Base-by-base conservation (phyloP, 2,113 vertebrate species). In the Notarius quadriscutis region DNA sequence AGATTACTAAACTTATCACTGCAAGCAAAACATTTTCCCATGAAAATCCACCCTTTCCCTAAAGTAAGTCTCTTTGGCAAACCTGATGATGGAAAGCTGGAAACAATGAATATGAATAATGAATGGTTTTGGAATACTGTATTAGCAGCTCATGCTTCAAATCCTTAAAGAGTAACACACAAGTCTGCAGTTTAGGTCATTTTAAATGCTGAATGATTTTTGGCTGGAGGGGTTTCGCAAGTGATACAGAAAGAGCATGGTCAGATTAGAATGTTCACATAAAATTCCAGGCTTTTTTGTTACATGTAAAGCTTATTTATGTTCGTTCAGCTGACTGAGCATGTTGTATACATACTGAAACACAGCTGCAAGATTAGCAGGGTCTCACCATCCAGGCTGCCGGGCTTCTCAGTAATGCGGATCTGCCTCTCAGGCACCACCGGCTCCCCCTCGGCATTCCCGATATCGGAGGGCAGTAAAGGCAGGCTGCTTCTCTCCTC, bases 371-470 rank as follows among this genome's bases (percentile, higher is more conserved):
- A 74, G 11, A 80, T 11, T 65, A 48, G 17, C 25, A 27, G 2
- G 34, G 18, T 62, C 93, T 93, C 88, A 99, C 97, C 97, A 89
- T 98, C 97, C 0, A 96, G 94, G 90, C 90, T 93, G 1, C 97
- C 97, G 0, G 98, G 98, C 81, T 99, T 99, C 89, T 99, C 97
- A 1, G 96, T 92, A 77, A 99, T 99, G 88, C 98, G 96, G 88
- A 99, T 99, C 94, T 97, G 97, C 77, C 98, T 93, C 91, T 99
- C 98, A 0, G 97, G 97, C 10, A 99, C 97, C 8, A 99, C 96
- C 0, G 98, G 98, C 87, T 99, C 98, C 0, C 98, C 98, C 91
- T 99, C 97, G 0, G 96, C 95, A 91, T 99, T 99, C 53, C 98
- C 98, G n/a, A 99, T 98, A 91, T 99, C 97, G 41, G 95, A 95